Evolutionary conservation across 2,113 vertebrate genomes (phyloP).

Genomic region (Microcebus lehilahytsara): DNA sequence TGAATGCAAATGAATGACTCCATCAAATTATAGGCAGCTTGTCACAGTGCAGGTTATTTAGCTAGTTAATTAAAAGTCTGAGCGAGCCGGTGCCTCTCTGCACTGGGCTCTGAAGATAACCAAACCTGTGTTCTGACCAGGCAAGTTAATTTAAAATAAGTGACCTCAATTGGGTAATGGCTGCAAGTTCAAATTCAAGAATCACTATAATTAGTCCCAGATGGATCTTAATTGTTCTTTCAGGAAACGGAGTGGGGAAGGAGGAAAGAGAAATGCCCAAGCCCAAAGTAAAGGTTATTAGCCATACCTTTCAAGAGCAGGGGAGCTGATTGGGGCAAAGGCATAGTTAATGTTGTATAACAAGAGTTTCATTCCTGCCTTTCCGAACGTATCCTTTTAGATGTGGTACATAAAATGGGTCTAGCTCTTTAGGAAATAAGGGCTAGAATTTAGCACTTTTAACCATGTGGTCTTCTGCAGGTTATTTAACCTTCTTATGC

Average conservation of each 20-base stretch:
- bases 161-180: constrained; percentile 72
- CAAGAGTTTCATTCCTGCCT: constrained; percentile 1
- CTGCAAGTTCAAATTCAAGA: constrained; percentile 74
- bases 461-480: background rate
- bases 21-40: constrained; percentile 69
- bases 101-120: constrained; percentile 69
- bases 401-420: background rate
- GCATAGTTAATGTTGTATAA: constrained; percentile 27
- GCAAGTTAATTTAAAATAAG: constrained; percentile 78
- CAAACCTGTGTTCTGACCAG: constrained; percentile 73
- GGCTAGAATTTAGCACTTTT: background rate
- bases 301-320: background rate
- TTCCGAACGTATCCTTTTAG: constrained; percentile 22
- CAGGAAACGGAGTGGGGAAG: constrained; percentile 41
- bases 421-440: constrained; percentile 20
- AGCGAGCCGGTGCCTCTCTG: constrained; percentile 45
- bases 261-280: constrained; percentile 31
- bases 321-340: background rate
- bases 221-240: constrained; percentile 71
- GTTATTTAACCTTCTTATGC: background rate
- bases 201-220: constrained; percentile 71
- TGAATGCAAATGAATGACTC: constrained; percentile 72
- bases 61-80: constrained; percentile 75
- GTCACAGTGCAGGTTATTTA: constrained; percentile 65
- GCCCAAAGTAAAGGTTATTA: constrained; percentile 54